These are phyloP conservation scores for Microctenopoma stevenorrisi DNA, from an alignment of 2,797 vertebrate genomes.

Conservation along the genomic window DNA sequence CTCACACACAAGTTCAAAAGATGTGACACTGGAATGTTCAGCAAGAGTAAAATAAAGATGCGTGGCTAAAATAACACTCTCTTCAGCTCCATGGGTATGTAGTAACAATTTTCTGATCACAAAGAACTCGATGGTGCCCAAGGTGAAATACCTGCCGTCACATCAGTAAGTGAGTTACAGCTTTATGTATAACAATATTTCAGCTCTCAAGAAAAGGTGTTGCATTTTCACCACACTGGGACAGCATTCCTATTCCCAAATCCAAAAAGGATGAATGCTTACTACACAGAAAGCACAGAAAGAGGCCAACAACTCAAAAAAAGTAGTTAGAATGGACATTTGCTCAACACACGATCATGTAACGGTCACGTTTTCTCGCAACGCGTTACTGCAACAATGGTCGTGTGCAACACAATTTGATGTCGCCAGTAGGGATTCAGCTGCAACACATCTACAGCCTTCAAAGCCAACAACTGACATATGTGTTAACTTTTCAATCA, in stretches of 20 bases:
- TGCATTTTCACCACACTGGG: too few relatives aligned
- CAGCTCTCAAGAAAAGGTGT: too few relatives aligned
- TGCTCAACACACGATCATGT: neutral
- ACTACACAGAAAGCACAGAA: too few relatives aligned
- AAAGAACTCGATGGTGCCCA: slow-evolving; percentile 32
- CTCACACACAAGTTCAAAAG: slow-evolving; percentile 42
- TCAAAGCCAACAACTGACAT: slow-evolving; percentile 21
- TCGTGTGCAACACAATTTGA: neutral
- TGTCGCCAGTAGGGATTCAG: neutral
- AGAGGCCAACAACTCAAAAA: neutral
- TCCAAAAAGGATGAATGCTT: too few relatives aligned
- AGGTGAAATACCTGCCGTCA: slow-evolving; percentile 38
- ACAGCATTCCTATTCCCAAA: too few relatives aligned
- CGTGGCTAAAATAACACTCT: slow-evolving; percentile 32
- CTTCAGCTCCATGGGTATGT: slow-evolving; percentile 22
- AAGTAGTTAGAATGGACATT: neutral
- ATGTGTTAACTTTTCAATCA: slow-evolving; percentile 51
- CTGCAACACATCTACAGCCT: neutral
- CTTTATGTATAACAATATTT: slow-evolving; percentile 18
- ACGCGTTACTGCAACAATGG: too few relatives aligned
- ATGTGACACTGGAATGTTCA: slow-evolving; percentile 15
- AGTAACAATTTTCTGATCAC: slow-evolving; percentile 47
- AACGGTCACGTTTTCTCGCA: too few relatives aligned
- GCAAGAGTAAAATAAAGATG: slow-evolving; percentile 34
- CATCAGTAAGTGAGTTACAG: slow-evolving; percentile 16